A percentile compares a stretch with the other conserved stretches of the same genome.
Conservation (phyloP, 2,797 vertebrate genomes). For the Myripristis murdjan region DNA sequence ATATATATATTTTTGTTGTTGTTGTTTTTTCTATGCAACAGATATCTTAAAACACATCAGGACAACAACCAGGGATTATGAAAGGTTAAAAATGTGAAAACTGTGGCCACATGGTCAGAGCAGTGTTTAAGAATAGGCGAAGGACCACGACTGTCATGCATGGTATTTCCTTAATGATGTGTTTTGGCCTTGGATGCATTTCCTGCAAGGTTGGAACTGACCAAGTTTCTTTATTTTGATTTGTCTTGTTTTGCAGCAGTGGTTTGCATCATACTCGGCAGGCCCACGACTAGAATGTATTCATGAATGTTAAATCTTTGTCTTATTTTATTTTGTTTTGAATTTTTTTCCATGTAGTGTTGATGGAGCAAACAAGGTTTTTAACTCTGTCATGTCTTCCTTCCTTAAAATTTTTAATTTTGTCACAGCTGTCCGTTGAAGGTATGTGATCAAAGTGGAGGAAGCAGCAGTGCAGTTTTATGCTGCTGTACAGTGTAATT, state of each 20-base stretch:
- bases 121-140: too few relatives aligned
- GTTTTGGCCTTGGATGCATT: too few relatives aligned
- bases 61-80: background rate
- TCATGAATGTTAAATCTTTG: conserved; percentile 51
- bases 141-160: too few relatives aligned
- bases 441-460: background rate
- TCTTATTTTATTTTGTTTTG: conserved; percentile 41
- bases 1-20: too few relatives aligned
- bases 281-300: conserved; percentile 44
- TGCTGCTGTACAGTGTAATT: background rate
- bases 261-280: conserved; percentile 66
- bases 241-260: conserved; percentile 51
- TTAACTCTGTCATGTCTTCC: too few relatives aligned
- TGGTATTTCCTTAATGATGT: too few relatives aligned
- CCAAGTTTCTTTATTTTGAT: conserved; percentile 36
- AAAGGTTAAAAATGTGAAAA: background rate
- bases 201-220: too few relatives aligned
- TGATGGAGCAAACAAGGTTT: too few relatives aligned
- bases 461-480: background rate
- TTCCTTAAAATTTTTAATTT: too few relatives aligned
- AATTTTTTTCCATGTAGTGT: too few relatives aligned
- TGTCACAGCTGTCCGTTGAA: background rate
- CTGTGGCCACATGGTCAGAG: too few relatives aligned
- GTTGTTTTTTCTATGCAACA: too few relatives aligned
- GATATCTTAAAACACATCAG: background rate